phyloP scores from a whole-genome alignment of 2,888 invertebrate species.

The Bembecia ichneumoniformis region DNA sequence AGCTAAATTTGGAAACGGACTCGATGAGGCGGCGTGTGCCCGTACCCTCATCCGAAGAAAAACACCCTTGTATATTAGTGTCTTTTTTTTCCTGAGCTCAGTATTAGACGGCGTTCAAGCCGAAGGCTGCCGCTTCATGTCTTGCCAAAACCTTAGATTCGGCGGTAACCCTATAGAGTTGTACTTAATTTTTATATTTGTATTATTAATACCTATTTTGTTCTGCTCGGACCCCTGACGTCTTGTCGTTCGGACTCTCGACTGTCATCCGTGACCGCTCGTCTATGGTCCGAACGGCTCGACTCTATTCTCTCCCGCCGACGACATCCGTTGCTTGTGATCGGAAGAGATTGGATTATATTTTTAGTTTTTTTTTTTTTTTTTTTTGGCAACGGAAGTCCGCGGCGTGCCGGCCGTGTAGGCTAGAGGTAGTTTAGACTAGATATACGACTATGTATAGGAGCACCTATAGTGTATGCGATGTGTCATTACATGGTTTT shows the following conservation, averaged over 20 bases:
- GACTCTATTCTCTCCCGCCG: constrained; percentile 16
- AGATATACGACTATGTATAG: constrained; percentile 46
- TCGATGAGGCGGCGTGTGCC: not conserved
- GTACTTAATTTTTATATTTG: constrained; percentile 50
- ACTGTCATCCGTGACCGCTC: too few species aligned
- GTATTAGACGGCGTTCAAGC: constrained; percentile 59
- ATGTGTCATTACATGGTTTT: constrained; percentile 67
- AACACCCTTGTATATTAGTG: constrained; percentile 64
- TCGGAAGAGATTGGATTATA: constrained; percentile 13
- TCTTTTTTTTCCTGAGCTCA: constrained; percentile 52
- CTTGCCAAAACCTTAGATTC: constrained; percentile 51
- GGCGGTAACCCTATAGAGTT: constrained; percentile 21
- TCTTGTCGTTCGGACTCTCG: not conserved
- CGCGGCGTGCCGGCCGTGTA: constrained; percentile 23
- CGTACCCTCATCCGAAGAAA: constrained; percentile 15
- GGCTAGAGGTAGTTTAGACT: constrained; percentile 45
- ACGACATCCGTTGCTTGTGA: constrained; percentile 24
- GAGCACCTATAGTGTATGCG: constrained; percentile 58
- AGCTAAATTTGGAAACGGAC: not conserved
- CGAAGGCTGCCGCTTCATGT: constrained; percentile 37
- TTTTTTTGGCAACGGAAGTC: constrained; percentile 23
- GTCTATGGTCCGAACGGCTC: not conserved
- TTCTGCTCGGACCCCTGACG: not conserved
- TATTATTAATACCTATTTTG: not conserved
- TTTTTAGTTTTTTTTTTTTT: constrained; percentile 15